Base-by-base conservation (phyloP, 2,888 invertebrate genomes). In the Harmothoe impar region DNA sequence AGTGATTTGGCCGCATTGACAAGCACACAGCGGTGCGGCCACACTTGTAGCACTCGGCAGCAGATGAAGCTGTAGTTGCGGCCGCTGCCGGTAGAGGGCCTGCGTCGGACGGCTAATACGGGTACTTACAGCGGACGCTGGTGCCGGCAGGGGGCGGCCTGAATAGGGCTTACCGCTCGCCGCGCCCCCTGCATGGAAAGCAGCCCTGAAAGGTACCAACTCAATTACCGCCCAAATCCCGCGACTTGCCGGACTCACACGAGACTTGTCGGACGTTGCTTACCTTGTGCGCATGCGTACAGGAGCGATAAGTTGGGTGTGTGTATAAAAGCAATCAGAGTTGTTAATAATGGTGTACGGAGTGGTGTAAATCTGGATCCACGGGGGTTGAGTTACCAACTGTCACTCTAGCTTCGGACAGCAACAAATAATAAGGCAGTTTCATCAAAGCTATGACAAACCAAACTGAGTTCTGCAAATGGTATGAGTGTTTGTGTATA, bases 161-260 rank as follows among this genome's bases (percentile, higher is more conserved):
- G n/a, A 72, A 72, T 72, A 25, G n/a, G 72, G 72, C 72, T 72
- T 72, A 72, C 72, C 72, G 72, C 72, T 7, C 15, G 72, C 3
- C 15, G 25, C 72, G 1, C 29, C 29, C 31, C 25, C 72, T 29
- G 72, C 72, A 72, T 72, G 72, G 72, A 29, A 72, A 72, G 5
- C 25, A 72, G 72, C 15, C 5, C 72, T 72, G 29, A n/a, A 72
- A 29, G 15, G 72, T 17, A 25, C 29, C 72, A 72, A 72, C 72
- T 72, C 72, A 72, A 72, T 72, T 72, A 72, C 72, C 25, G 15
- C 72, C 72, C 72, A 72, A 72, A 72, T 72, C 72, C 72, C 72
- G 72, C 12, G 29, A 7, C 72, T 62, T 25, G n/a, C 72, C 5
- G 25, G 72, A 72, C 72, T 43, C 72, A 25, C 29, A 25, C 72